Base-by-base conservation (phyloP, 2,888 invertebrate species). In the Lypha dubia region DNA sequence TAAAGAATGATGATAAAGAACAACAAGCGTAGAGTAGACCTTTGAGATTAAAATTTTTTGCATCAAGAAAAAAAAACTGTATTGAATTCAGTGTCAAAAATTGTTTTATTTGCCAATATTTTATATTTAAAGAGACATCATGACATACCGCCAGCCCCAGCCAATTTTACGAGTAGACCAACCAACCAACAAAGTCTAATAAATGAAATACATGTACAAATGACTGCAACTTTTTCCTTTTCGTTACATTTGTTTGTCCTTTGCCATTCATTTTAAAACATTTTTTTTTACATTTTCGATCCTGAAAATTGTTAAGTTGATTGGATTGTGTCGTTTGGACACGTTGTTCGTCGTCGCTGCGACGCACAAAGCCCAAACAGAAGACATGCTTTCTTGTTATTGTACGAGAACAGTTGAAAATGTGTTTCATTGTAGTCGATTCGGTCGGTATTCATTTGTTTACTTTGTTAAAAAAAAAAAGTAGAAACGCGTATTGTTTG, bases 1-100 rank as follows among this genome's bases (percentile, higher is more conserved):
- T 38, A 28, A 20, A 74, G 51, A 41, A 41, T 63, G 41, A 44
- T 56, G n/a, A n/a, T n/a, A n/a, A 58, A 58, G 51, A 56, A 15
- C n/a, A 15, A 56, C 24, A 41, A 35, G 44, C 46, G 13, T 35
- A 44, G n/a, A n/a, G 41, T 62, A 63, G 53, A 51, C 75, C 56
- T 56, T 79, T 56, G 63, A 56, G 71, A 79, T 75, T 63, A 81
- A 74, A 20, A 28, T 58, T 53, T 44, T 46, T 32, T 32, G 35
- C 60, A 41, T 38, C 53, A 65, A 58, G 20, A 49, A 60, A 49
- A 53, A 49, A 60, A 51, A 53, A 53, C 17, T 74, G 74, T 90
- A 90, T 90, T 90, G 90, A 88, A 91, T 91, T 91, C 90, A 89
- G 90, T 91, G 91, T 91, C 90, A 91, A 90, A n/a, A 91, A 91